Base-by-base conservation (phyloP, 2,797 vertebrate genomes). In the Hoplostethus mediterraneus region DNA sequence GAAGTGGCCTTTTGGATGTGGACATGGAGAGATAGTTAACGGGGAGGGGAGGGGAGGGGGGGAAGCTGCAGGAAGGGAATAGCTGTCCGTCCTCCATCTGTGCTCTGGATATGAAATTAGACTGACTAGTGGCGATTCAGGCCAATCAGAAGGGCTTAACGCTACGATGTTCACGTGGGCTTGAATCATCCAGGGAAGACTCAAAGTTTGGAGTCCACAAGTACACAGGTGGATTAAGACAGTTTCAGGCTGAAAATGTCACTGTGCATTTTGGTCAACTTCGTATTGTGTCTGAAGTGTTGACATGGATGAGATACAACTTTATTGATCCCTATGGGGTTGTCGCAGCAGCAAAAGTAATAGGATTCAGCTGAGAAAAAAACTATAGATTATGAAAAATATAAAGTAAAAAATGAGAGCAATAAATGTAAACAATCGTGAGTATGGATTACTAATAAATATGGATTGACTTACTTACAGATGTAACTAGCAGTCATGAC, bases 11-110 rank as follows among this genome's bases (percentile, higher is more conserved):
- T 74, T 63, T 78, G 80, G 75, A 76, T 77, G 53, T 63, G 51
- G 75, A 72, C 53, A 82, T 81, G 73, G 72, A 81, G 77, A 75
- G 60, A 66, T 74, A 1, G 51, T 70, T 33, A n/a, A 40, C 13
- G 17, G 53, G 49, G 65, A 17, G 21, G 17, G 49, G 65, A 17
- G 21, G 17, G 49, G 6, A 44, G 47, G 49, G 63, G 67, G 11
- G 11, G 52, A 33, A 55, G 55, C 45, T 40, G 55, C 21, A 25
- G 28, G 28, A 9, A 56, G 12, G 31, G 54, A 36, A 3, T 16
- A 16, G 44, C 53, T 52, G 42, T 76, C 57, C 31, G 3, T 59
- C 75, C 60, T 70, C 75, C 87, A 84, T 84, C 70, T 80, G 73
- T 56, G 71, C 57, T 67, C 31, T 45, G 58, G 71, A 79, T 73